Evolutionary conservation across 2,888 invertebrate species (phyloP), one percentile per base, ranked within the genome.

Genomic region (Pollenia angustigena): DNA sequence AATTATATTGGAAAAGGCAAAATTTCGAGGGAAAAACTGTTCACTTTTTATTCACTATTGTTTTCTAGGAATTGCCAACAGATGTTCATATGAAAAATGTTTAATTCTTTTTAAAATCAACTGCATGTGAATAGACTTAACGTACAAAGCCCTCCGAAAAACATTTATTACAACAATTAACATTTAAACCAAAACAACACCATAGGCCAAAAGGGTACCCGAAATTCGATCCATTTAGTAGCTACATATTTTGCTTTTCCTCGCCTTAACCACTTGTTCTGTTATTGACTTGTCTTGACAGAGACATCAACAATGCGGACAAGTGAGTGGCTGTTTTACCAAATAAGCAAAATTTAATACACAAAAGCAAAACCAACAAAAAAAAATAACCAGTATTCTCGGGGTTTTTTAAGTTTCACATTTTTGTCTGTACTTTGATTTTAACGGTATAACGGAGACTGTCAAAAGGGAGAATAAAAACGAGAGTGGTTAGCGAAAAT

Each of bases 301-400:
- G 50, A 75, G 66, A 58, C 50, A 74, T 81, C 18, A 42, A 50
- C 48, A 40, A 46, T 48, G 16, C 72, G 68, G 58, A 66, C 66
- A 69, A 60, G 68, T 60, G 58, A 81, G 64, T 74, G 81, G 66
- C 74, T 66, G 50, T 68, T 81, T 42, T 74, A 50, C 42, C 42
- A 74, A 81, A 66, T 58, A 52, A 44, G 4, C 42, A 80, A 44
- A 62, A 18, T 58, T 48, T 58, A 32, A 48, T 40, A 58, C 14
- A 46, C 32, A 52, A 40, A n/a, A 9, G 11, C 48, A 2, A 50
- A 50, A 2, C 3, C 18, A 60, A n/a, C 9, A 18, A 14, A 52
- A 40, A 52, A 52, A 62, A n/a, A 32, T 0, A 14, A 32, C 32
- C 58, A 8, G 14, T 40, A 58, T 58, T 58, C 32, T 12, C 11